Base-by-base conservation (phyloP, 2,888 invertebrate genomes). In the Chrysina gloriosa region DNA sequence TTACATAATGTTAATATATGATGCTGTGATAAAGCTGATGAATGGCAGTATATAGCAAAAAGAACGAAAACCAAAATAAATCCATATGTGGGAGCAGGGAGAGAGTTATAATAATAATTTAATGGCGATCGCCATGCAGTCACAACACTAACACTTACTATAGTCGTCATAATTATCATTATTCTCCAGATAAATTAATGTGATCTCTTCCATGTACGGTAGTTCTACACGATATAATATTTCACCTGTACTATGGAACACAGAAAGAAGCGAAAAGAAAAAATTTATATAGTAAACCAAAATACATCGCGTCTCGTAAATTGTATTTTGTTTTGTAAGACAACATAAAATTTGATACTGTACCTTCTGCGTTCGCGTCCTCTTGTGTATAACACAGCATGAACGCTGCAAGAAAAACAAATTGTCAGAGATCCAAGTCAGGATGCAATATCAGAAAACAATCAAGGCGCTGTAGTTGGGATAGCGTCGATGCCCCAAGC, bases 321-420 rank as follows among this genome's bases (percentile, higher is more conserved):
- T 58, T 58, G 21, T 47, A 56, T 66, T 47, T 61, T 36, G 64
- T 50, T 19, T 61, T 56, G 61, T 70, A 65, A 67, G 65, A 69
- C 45, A 67, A 66, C 75, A 67, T 50, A 50, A 75, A 76, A 78
- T 76, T 72, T 63, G 74, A 80, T 81, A 83, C 82, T 82, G 79
- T 92, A 94, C 94, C 94, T 91, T 94, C 94, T 82, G 92, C 89
- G 84, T 92, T 93, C 81, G 93, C 89, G 85, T 94, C 94, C 87
- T 94, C 94, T 88, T 94, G 94, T 79, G 94, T 94, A 88, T 94
- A 94, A 89, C 94, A 94, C 87, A 94, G 90, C 94, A 94, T 94
- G 90, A 94, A 94, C 85, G 94, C 94, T 94, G 90, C 83, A 93
- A 92, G 86, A 89, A 85, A 88, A 84, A 80, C 82, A 80, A 58